Evolutionary conservation across 2,113 vertebrate genomes (phyloP).

Genomic region (Hippocampus mohnikei): DNA sequence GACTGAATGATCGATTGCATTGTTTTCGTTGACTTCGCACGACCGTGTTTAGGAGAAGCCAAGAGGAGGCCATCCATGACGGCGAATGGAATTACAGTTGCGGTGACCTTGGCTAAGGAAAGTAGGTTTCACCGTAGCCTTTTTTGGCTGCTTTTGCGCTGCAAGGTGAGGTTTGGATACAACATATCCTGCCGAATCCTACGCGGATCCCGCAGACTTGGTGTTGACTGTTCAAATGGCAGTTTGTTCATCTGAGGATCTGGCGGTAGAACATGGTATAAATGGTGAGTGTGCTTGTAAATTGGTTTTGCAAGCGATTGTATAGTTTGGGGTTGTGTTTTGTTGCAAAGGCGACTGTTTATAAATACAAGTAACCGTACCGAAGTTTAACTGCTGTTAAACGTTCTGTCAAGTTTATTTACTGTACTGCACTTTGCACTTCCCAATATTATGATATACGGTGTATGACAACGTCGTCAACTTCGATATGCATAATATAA

Average conservation of each 20-base stretch:
- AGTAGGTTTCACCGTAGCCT: not conserved
- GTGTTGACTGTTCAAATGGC: not conserved
- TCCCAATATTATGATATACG: too few species aligned
- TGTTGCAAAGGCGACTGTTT: too few species aligned
- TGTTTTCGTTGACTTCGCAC: slow-evolving; percentile 55
- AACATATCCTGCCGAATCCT: slow-evolving; percentile 18
- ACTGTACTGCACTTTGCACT: too few species aligned
- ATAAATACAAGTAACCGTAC: too few species aligned
- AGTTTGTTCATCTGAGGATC: slow-evolving; percentile 43
- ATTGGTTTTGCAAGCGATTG: not conserved
- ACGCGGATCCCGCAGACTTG: slow-evolving; percentile 11
- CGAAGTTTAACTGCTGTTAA: too few species aligned
- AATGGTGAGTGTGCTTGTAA: slow-evolving; percentile 68
- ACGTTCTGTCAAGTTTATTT: too few species aligned
- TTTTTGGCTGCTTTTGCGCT: not conserved
- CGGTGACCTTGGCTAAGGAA: not conserved
- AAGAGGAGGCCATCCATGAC: slow-evolving; percentile 59
- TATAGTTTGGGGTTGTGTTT: too few species aligned
- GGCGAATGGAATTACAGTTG: slow-evolving; percentile 34
- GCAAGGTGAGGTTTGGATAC: slow-evolving; percentile 10
- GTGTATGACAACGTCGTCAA: too few species aligned
- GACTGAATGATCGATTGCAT: slow-evolving; percentile 64
- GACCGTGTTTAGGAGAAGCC: slow-evolving; percentile 61
- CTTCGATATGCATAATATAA: too few species aligned
- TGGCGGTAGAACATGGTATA: slow-evolving; percentile 60